Percentiles rank a stretch among this genome's conserved stretches.
phyloP scores from a whole-genome alignment of 30 jellyfish, hydroid and myxozoan species.

The Rhopilema esculentum region DNA sequence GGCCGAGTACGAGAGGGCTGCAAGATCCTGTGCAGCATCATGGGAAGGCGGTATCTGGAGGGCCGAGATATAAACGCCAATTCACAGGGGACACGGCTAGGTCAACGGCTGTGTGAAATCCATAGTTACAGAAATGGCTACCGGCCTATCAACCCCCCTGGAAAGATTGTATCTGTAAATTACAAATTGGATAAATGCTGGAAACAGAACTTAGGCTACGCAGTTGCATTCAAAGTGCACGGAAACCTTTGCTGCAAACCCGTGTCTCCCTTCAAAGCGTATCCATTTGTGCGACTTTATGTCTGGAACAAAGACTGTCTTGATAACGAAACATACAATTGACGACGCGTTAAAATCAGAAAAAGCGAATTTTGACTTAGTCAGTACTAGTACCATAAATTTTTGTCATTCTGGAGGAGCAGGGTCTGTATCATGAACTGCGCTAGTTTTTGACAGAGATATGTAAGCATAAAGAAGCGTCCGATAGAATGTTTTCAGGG shows the following conservation, averaged over 20 bases:
- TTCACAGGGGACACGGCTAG: constrained; percentile 63
- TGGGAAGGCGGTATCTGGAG: constrained; percentile 63
- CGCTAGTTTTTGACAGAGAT: too few relatives aligned
- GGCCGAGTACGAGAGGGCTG: constrained; percentile 69
- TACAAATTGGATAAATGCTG: constrained; percentile 56
- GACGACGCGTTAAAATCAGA: neutral
- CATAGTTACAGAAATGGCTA: constrained; percentile 61
- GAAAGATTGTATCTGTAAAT: constrained; percentile 48
- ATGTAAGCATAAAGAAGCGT: too few relatives aligned
- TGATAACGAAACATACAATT: neutral
- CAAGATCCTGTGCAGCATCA: constrained; percentile 56
- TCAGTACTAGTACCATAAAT: too few relatives aligned
- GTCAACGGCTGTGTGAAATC: constrained; percentile 71
- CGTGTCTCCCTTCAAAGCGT: constrained; percentile 62
- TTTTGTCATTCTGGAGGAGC: too few relatives aligned
- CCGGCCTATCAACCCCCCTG: constrained; percentile 58
- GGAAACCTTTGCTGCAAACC: constrained; percentile 74
- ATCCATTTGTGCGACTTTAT: constrained; percentile 40
- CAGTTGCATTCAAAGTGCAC: constrained; percentile 36
- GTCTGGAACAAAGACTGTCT: constrained; percentile 63
- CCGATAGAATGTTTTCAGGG: too few relatives aligned
- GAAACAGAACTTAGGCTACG: constrained; percentile 40
- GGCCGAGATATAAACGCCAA: constrained; percentile 49
- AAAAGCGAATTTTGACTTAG: neutral
- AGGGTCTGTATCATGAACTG: too few relatives aligned